Evolutionary conservation across 2,797 vertebrate species (phyloP), one percentile per base, ranked within the genome.

Genomic region (Setipinna tenuifilis): DNA sequence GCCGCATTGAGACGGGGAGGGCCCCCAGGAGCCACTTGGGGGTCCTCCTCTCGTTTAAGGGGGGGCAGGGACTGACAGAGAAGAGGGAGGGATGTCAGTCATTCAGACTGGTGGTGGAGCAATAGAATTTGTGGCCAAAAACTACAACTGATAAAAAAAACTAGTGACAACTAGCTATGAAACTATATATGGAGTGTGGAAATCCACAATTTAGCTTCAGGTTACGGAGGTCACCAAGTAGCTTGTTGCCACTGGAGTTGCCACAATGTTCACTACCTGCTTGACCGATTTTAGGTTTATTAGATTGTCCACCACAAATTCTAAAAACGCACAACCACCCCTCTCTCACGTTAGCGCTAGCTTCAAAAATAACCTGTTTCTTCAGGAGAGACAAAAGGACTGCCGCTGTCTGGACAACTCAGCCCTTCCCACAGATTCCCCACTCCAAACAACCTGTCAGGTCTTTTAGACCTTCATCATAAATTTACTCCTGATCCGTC

Each of bases 381-480:
- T 44, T 41, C 35, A 44, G 71, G 78, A 84, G 88, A 90, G 86
- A 90, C 84, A 83, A 86, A 85, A 88, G 87, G 71, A 78, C 16
- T 11, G 6, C 19, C 17, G 71, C 19, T 19, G 6, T 41, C 17
- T 41, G 19, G 31, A 12, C 71, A 44, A 7, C 28, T 71, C 23
- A 28, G 28, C 25, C 25, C 21, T 41, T 0, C 1, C 68, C 68
- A 41, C 14, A 75, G 28, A 17, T 75, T 31, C 68, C 68, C 17
- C 6, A 11, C 62, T 25, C n/a, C 0, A n/a, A 23, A 7, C 7
- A 25, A 25, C 23, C 62, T 7, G 17, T 21, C 31, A 41, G 16
- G 31, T 78, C 71, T 78, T 44, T 78, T 44, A 19, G 6, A 44
- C 19, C 31, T 21, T 25, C 0, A 44, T 78, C 17, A 44, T 9